Base-by-base conservation (phyloP, 1,140 invertebrate species). In the Frieseomelitta varia region DNA sequence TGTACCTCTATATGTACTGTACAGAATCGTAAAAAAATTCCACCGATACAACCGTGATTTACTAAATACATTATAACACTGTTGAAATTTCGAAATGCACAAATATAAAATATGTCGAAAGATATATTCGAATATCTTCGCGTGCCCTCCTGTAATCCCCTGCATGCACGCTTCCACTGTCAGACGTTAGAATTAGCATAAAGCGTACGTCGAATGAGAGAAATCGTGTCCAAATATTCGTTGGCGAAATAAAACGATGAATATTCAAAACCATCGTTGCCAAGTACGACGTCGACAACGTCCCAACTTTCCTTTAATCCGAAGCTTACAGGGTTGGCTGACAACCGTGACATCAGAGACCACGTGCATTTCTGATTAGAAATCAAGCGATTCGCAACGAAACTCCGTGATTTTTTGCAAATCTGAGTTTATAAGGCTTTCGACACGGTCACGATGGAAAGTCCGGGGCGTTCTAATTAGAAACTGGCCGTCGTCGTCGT, bases 391-490 rank as follows among this genome's bases (percentile, higher is more conserved):
- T 30, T 55, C 51, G 8, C 47, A 21, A 55, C 51, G 27, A 51
- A 15, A 4, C 47, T 71, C 21, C 6, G n/a, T 27, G 24, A 47
- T 53, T 55, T 30, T 73, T 27, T 19, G 11, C n/a, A 19, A 21
- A 19, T 55, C 72, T 10, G 17, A 55, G 55, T 73, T 55, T 73
- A 1, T 21, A 51, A 30, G 11, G 17, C 47, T 2, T 17, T 21
- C n/a, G 47, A 55, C 71, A 21, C 71, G 6, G 51, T 21, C 15
- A 30, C 6, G 27, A 17, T 27, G 2, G 39, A 47, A 69, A 55
- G 55, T 55, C 15, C 27, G 47, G 69, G n/a, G 77, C 56, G 19
- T 69, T 51, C 56, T 72, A 74, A 85, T 63, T 82, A 34, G 11
- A 81, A 84, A 58, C 34, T 24, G n/a, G 10, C 14, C 30, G 56